These are phyloP conservation scores for Bubo scandiacus DNA, from an alignment of 2,113 vertebrate genomes.

Conservation along the genomic window DNA sequence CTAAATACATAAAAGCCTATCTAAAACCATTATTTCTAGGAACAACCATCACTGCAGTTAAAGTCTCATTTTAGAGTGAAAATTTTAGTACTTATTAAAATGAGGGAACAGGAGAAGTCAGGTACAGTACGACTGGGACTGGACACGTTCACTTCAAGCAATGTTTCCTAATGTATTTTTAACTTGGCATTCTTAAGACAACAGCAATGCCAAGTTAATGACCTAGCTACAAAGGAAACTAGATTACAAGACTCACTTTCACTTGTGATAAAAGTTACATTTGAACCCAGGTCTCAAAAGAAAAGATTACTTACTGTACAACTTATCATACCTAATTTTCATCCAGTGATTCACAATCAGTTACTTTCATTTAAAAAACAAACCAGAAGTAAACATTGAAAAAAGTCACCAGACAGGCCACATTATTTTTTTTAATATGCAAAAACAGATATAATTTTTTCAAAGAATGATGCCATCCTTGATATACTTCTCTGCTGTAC, in stretches of 20 bases:
- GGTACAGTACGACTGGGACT: neutral
- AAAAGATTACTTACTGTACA: neutral
- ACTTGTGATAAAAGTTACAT: conserved; percentile 1
- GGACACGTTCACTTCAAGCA: neutral
- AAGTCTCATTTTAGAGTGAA: neutral
- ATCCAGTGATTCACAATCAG: neutral
- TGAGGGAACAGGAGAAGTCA: neutral
- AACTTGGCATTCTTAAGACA: neutral
- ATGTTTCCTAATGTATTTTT: neutral
- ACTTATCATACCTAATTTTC: neutral
- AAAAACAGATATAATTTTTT: neutral
- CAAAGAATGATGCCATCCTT: neutral
- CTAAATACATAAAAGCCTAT: conserved; percentile 11
- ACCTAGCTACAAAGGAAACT: neutral
- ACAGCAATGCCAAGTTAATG: neutral
- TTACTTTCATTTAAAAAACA: neutral
- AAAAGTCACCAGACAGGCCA: neutral
- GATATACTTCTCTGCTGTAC: neutral
- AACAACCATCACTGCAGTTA: neutral
- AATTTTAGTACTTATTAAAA: neutral
- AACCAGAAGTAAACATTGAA: neutral
- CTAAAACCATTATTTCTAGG: neutral
- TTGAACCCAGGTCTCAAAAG: conserved; percentile 40
- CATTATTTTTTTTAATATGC: neutral
- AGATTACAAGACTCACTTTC: neutral